Conservation (phyloP, 2,888 invertebrate genomes). For the Antheraea assamensis region DNA sequence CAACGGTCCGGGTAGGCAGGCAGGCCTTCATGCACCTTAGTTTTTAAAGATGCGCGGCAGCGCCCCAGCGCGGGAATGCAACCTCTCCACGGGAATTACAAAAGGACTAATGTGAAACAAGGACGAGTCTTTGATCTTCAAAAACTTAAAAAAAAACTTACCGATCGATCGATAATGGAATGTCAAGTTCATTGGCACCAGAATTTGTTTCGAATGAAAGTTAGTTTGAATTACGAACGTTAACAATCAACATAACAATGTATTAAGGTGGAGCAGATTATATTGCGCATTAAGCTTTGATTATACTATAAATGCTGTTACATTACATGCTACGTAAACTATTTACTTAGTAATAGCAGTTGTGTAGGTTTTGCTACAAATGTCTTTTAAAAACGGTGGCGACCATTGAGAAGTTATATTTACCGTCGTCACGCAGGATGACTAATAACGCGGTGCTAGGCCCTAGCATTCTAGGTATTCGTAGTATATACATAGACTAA, state of each 20-base stretch:
- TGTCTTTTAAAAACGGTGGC: background rate
- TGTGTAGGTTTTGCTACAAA: background rate
- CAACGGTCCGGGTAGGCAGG: conserved; percentile 27
- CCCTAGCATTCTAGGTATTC: no score
- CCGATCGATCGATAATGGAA: conserved; percentile 36
- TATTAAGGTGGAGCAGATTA: conserved; percentile 18
- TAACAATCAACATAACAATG: conserved; percentile 22
- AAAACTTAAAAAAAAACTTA: conserved; percentile 44
- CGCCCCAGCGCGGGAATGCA: conserved; percentile 65
- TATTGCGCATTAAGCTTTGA: conserved; percentile 17
- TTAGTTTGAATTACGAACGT: conserved; percentile 19
- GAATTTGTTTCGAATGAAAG: background rate
- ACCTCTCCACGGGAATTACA: conserved; percentile 70
- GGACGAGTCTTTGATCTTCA: conserved; percentile 67
- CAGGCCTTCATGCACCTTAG: conserved; percentile 28
- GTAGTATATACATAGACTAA: no score
- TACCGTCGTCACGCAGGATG: background rate
- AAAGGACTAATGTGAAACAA: conserved; percentile 69
- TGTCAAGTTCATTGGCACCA: conserved; percentile 24
- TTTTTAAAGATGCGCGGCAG: conserved; percentile 37
- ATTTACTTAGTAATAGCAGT: conserved; percentile 12
- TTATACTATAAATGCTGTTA: conserved; percentile 5
- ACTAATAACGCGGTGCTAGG: background rate
- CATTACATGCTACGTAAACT: conserved; percentile 1
- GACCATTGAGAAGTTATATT: background rate